A percentile compares a stretch with the other conserved stretches of the same genome.
These are phyloP conservation scores for Tetramorium alpestre DNA, from an alignment of 1,140 invertebrate species.

Conservation along the genomic window DNA sequence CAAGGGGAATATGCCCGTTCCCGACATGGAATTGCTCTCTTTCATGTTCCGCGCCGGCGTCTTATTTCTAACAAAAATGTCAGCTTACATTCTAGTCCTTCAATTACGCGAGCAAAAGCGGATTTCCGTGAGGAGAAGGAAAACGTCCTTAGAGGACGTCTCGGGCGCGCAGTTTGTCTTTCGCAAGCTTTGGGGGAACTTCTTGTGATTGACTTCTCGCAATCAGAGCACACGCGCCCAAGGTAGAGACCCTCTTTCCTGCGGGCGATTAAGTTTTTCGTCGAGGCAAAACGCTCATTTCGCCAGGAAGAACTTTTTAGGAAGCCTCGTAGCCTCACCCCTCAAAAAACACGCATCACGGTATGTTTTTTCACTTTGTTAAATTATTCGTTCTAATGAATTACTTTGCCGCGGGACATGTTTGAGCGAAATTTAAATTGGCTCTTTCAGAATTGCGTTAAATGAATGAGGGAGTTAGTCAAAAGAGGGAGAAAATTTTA, in stretches of 20 bases:
- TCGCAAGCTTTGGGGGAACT: background rate
- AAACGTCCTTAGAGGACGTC: background rate
- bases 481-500: background rate
- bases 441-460: slow-evolving; percentile 2
- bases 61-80: slow-evolving; percentile 45
- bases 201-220: slow-evolving; percentile 64
- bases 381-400: slow-evolving; percentile 46
- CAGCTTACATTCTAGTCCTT: slow-evolving; percentile 34
- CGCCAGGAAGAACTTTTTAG: slow-evolving; percentile 32
- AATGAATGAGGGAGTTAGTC: slow-evolving; percentile 5
- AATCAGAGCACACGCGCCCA: slow-evolving; percentile 22
- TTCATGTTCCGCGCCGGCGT: slow-evolving; percentile 13
- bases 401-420: slow-evolving; percentile 3
- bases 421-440: slow-evolving; percentile 28
- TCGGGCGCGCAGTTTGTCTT: slow-evolving; percentile 24
- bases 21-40: slow-evolving; percentile 6
- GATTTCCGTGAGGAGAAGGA: background rate
- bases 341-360: slow-evolving; percentile 12
- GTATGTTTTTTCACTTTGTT: slow-evolving; percentile 25
- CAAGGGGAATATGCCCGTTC: slow-evolving; percentile 2
- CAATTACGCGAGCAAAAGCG: slow-evolving; percentile 51
- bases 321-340: background rate
- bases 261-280: slow-evolving; percentile 64
- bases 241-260: background rate
- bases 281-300: slow-evolving; percentile 28